Evolutionary conservation across 2,888 invertebrate genomes (phyloP).

Genomic region (Acanthococcus lagerstroemiae): DNA sequence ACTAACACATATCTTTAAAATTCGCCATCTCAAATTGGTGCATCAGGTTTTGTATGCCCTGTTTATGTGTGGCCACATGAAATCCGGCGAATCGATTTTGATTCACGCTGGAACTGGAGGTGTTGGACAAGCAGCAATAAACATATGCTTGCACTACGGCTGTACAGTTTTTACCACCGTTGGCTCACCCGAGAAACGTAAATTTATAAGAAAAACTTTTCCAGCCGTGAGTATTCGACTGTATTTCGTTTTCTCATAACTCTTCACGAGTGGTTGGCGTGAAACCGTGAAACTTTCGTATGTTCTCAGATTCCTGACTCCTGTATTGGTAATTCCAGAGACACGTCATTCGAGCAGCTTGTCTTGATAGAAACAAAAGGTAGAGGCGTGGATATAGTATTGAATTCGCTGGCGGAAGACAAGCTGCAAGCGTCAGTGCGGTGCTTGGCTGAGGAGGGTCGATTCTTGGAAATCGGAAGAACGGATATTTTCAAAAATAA

Average conservation of each 20-base stretch:
- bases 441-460: constrained; percentile 52
- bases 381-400: constrained; percentile 76
- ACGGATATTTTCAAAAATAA: constrained; percentile 64
- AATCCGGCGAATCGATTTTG: constrained; percentile 43
- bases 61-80: constrained; percentile 48
- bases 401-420: constrained; percentile 87
- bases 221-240: too few species aligned
- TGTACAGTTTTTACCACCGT: constrained; percentile 63
- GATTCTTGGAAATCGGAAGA: constrained; percentile 79
- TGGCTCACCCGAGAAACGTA: constrained; percentile 53
- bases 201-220: constrained; percentile 52
- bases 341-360: constrained; percentile 77
- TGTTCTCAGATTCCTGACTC: constrained; percentile 45
- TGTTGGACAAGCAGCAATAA: constrained; percentile 68
- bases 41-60: constrained; percentile 53
- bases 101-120: constrained; percentile 59
- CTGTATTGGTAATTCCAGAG: constrained; percentile 78
- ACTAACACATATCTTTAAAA: too few species aligned
- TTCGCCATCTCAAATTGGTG: too few species aligned
- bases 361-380: constrained; percentile 70
- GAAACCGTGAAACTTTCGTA: constrained; percentile 12
- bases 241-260: background rate
- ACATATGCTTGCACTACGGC: constrained; percentile 53
- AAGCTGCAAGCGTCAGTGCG: constrained; percentile 64
- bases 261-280: background rate